Evolutionary conservation across 2,888 invertebrate species (phyloP), one percentile per base, ranked within the genome.

Genomic region (Glyphotaelius pellucidus): DNA sequence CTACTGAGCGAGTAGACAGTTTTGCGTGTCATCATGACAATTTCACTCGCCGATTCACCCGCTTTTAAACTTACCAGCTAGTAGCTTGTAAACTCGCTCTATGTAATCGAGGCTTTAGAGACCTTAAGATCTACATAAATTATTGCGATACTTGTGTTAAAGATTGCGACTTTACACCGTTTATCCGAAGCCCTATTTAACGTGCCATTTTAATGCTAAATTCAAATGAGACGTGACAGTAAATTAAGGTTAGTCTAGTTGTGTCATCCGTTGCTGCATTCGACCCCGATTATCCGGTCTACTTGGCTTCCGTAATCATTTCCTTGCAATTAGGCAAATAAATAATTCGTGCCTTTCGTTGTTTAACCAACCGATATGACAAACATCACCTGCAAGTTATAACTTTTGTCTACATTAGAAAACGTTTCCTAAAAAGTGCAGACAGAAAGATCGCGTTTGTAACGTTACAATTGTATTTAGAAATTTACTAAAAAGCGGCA

Each of bases 191-290:
- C 67, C 9, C 67, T 67, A 67, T 67, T 67, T 67, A 67, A 25
- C 67, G n/a, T 67, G 25, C 67, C 67, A 67, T 67, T 67, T 67
- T n/a, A 67, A 67, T 67, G 67, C 7, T 67, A 7, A 67, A 9
- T 67, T 9, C 67, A 67, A 67, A 67, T 67, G 67, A 67, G 67
- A 67, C 67, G 67, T 67, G 67, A 67, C 67, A 67, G n/a, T n/a
- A 67, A 67, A 67, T 67, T 67, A 67, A 67, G 67, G 67, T 25
- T 67, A 2, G 67, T 67, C 67, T 67, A 67, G 67, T 67, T 67
- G 67, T 67, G 67, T 67, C 67, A 67, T 67, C 67, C 67, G 67
- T 67, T 67, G 67, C n/a, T 67, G 67, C 67, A 67, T n/a, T 67
- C 67, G 67, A 67, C 67, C 67, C 25, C 67, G 67, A 67, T 67